Evolutionary conservation across 2,888 invertebrate species (phyloP), one percentile per base, ranked within the genome.

Genomic region (Caenorhabditis sp.): DNA sequence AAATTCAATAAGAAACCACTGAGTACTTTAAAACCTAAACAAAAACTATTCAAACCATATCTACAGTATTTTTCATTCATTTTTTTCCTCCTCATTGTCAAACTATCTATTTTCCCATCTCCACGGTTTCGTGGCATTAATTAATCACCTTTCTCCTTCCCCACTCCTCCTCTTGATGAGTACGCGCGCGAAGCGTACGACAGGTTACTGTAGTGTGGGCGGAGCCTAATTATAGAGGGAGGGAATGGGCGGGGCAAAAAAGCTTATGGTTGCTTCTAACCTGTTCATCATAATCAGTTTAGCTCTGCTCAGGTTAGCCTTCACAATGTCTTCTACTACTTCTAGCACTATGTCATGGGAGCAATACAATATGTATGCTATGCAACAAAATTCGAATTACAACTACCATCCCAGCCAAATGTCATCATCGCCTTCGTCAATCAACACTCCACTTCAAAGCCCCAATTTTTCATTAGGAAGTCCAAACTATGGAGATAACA

Each of bases 391-490:
- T 56, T 59, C 65, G 36, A 59, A 20, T 31, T 56, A 69, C 31
- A 66, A 63, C 52, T 63, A 65, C 31, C 67, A 63, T 38, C 49
- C 62, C 17, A 43, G 53, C 14, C 43, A 43, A 43, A 10, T 43
- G 5, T 43, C 43, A 14, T 12, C 43, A 36, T 49, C 61, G 53
- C 60, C 58, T 31, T 71, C 71, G 59, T 67, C 70, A 4, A 62
- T 76, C 62, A 58, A 63, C 0, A 76, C 78, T 25, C 78, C 78
- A 17, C 69, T 78, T 20, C 78, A 78, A 59, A 78, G 78, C 49
- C 78, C 78, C 7, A 61, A 66, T 25, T 78, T 74, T 59, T 70
- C 73, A 17, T n/a, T 73, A 56, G 65, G 62, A 23, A 63, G 65
- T 14, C 68, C 73, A 10, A 25, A 62, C 26, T 68, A 68, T 52